phyloP scores from a whole-genome alignment of 2,797 vertebrate species.

The Acipenser ruthenus region DNA sequence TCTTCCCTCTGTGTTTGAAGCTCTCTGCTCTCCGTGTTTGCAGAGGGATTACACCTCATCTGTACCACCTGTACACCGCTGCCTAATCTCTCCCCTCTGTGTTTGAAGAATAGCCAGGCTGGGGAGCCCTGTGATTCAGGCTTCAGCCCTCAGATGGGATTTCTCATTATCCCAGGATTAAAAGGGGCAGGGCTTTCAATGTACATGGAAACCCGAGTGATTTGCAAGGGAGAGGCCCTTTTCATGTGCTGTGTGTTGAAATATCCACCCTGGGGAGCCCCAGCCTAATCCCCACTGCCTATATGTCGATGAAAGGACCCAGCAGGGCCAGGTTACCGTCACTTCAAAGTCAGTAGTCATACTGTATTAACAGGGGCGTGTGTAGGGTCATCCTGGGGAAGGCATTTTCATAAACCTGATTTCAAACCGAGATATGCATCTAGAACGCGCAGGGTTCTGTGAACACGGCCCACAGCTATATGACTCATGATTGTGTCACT shows the following conservation, averaged over 20 bases:
- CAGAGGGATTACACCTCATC: slow-evolving; percentile 32
- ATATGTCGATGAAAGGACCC: slow-evolving; percentile 9
- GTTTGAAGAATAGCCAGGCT: slow-evolving; percentile 24
- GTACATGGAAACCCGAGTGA: slow-evolving; percentile 39
- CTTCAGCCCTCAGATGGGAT: slow-evolving; percentile 30
- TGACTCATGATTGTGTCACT: too few species aligned
- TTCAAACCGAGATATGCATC: too few species aligned
- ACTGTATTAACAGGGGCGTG: too few species aligned
- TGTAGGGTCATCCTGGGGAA: too few species aligned
- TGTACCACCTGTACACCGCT: slow-evolving; percentile 28
- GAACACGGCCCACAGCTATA: too few species aligned
- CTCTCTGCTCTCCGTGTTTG: slow-evolving; percentile 9
- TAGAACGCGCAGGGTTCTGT: too few species aligned
- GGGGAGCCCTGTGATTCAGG: slow-evolving; percentile 19
- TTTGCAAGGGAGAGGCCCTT: slow-evolving; percentile 26
- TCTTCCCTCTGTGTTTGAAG: neutral
- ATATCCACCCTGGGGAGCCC: slow-evolving; percentile 17
- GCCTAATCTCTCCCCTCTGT: slow-evolving; percentile 13
- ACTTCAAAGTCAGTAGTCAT: slow-evolving; percentile 3
- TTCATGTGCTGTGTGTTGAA: slow-evolving; percentile 27
- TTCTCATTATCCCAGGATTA: slow-evolving; percentile 51
- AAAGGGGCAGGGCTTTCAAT: slow-evolving; percentile 42
- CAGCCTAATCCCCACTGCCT: slow-evolving; percentile 18
- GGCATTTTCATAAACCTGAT: too few species aligned
- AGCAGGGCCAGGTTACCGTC: neutral